Evolutionary conservation across 92 coral and sea anemone genomes (phyloP).

Genomic region (Diadumene lineata): DNA sequence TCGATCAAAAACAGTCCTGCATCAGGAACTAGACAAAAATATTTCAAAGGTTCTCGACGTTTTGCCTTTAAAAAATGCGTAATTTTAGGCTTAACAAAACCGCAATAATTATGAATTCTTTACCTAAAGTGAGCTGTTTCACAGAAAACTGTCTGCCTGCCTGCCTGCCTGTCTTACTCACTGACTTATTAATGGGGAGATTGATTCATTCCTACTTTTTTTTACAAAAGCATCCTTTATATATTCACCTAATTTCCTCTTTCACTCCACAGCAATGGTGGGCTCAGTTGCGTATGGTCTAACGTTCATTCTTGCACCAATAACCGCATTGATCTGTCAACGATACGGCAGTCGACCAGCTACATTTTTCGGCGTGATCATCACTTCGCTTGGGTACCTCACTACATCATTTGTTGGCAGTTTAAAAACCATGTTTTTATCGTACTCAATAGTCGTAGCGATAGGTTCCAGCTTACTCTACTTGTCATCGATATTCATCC

Average conservation of each 20-base stretch:
- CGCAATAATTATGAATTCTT: too few species aligned
- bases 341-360: slow-evolving; percentile 54
- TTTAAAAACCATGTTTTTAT: slow-evolving; percentile 60
- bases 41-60: too few species aligned
- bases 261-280: slow-evolving; percentile 56
- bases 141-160: too few species aligned
- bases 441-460: slow-evolving; percentile 70
- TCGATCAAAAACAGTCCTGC: too few species aligned
- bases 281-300: slow-evolving; percentile 75
- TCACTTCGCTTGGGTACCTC: slow-evolving; percentile 55
- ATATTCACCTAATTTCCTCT: not conserved
- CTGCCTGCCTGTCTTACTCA: too few species aligned
- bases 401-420: slow-evolving; percentile 57
- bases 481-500: slow-evolving; percentile 60
- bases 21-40: too few species aligned
- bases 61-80: too few species aligned
- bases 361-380: slow-evolving; percentile 49
- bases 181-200: too few species aligned
- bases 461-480: slow-evolving; percentile 68
- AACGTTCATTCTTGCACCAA: slow-evolving; percentile 61
- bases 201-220: too few species aligned
- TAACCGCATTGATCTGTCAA: slow-evolving; percentile 51
- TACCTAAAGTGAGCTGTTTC: too few species aligned
- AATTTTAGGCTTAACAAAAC: too few species aligned
- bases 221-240: too few species aligned